Evolutionary conservation across 2,797 vertebrate genomes (phyloP).

Genomic region (Rhinophrynus dorsalis): DNA sequence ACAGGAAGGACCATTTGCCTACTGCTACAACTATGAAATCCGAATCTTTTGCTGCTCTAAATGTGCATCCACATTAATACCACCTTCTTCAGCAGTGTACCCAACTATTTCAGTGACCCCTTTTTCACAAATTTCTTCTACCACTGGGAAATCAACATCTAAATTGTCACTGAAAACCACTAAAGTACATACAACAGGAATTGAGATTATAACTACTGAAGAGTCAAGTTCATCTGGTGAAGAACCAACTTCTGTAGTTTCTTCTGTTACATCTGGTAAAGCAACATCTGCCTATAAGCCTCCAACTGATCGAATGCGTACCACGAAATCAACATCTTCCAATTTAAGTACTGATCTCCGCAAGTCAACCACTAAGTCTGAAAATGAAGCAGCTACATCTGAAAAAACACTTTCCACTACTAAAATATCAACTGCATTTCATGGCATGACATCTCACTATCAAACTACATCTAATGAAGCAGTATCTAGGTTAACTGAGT

Average conservation of each 20-base stretch:
- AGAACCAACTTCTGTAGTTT: no score
- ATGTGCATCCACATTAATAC: background rate
- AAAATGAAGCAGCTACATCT: no score
- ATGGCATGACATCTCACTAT: no score
- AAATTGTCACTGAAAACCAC: no score
- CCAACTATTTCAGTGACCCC: background rate
- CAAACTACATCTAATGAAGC: background rate
- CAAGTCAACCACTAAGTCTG: background rate
- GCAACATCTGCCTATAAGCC: background rate
- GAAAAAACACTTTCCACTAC: background rate
- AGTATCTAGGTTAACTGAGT: no score
- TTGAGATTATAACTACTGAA: no score
- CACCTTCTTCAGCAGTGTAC: background rate
- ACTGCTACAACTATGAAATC: conserved; percentile 53
- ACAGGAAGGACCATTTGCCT: conserved; percentile 29
- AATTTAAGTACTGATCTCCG: background rate
- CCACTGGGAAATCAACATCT: background rate
- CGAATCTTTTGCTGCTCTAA: conserved; percentile 51
- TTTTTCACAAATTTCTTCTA: background rate
- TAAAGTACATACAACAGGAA: no score
- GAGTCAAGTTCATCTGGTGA: no score
- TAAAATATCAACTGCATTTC: background rate
- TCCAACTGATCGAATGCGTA: background rate
- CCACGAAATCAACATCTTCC: background rate
- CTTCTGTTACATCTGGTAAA: background rate